phyloP scores from a whole-genome alignment of 2,888 invertebrate genomes.

The Rotaria sp. region DNA sequence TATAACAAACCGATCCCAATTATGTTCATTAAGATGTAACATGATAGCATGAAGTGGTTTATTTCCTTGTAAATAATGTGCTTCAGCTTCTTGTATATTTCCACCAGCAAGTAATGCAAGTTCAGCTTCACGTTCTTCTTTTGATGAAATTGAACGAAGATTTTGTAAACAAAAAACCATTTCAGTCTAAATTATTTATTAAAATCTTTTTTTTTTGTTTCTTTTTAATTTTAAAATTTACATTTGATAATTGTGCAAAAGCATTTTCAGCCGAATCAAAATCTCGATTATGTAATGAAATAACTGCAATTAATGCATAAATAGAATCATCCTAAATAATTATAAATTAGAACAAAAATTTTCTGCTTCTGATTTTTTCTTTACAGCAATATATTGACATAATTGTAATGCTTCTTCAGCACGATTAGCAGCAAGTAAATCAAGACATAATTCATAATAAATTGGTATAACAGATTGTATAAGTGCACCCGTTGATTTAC shows the following conservation, averaged over 20 bases:
- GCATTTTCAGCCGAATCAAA: slow-evolving; percentile 85
- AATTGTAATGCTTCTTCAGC: slow-evolving; percentile 71
- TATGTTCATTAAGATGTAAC: slow-evolving; percentile 66
- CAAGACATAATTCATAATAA: slow-evolving; percentile 63
- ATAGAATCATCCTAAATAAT: slow-evolving; percentile 56
- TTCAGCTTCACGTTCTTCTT: slow-evolving; percentile 63
- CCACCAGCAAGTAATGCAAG: slow-evolving; percentile 64
- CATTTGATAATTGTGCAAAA: slow-evolving; percentile 78
- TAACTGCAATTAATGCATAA: slow-evolving; percentile 87
- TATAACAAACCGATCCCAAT: slow-evolving; percentile 63
- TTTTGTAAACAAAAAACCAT: slow-evolving; percentile 57
- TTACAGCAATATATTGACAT: slow-evolving; percentile 65
- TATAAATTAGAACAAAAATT: slow-evolving; percentile 42
- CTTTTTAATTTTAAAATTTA: slow-evolving; percentile 42
- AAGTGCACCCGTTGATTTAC: slow-evolving; percentile 79
- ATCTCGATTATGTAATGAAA: slow-evolving; percentile 78
- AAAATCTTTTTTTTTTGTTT: background rate
- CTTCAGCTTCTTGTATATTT: slow-evolving; percentile 66
- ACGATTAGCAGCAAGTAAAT: slow-evolving; percentile 67
- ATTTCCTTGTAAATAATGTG: slow-evolving; percentile 64
- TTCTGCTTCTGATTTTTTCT: slow-evolving; percentile 23
- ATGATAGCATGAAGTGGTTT: slow-evolving; percentile 67
- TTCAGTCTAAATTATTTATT: slow-evolving; percentile 51
- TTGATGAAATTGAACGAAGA: slow-evolving; percentile 54
- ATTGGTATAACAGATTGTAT: slow-evolving; percentile 68